Percentiles rank a stretch among this genome's conserved stretches.
phyloP scores from a whole-genome alignment of 30 jellyfish, hydroid and myxozoan species.

The Hydractinia echinata region DNA sequence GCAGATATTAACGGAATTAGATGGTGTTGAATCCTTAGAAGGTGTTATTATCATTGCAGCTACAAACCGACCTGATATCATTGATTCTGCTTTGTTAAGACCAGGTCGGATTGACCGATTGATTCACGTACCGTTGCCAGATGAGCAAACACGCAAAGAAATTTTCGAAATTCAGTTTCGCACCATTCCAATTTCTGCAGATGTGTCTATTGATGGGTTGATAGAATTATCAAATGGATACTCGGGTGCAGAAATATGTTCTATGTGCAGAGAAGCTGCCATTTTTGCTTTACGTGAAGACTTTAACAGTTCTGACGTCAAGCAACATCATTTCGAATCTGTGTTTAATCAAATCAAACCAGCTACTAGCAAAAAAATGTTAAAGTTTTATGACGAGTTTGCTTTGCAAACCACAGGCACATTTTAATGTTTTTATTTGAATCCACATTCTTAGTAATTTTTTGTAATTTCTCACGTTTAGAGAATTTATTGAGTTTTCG shows the following conservation, averaged over 20 bases:
- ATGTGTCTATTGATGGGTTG: constrained; percentile 39
- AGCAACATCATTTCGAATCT: constrained; percentile 34
- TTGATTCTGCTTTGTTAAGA: constrained; percentile 89
- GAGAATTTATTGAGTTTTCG: too few relatives aligned
- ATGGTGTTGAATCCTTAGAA: constrained; percentile 80
- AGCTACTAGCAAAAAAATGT: constrained; percentile 35
- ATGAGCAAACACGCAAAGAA: constrained; percentile 66
- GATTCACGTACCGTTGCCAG: constrained; percentile 88
- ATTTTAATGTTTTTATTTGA: background rate
- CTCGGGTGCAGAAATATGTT: constrained; percentile 97
- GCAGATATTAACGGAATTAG: constrained; percentile 91
- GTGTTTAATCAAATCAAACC: constrained; percentile 58
- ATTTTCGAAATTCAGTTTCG: constrained; percentile 76
- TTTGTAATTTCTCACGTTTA: too few relatives aligned
- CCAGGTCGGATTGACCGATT: constrained; percentile 98
- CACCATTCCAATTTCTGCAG: constrained; percentile 72
- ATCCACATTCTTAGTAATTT: too few relatives aligned
- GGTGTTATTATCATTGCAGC: constrained; percentile 96
- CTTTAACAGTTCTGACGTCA: constrained; percentile 45
- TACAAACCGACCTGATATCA: constrained; percentile 85
- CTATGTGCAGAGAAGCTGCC: constrained; percentile 93
- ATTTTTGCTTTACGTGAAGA: constrained; percentile 63
- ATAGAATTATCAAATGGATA: constrained; percentile 57
- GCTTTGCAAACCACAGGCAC: constrained; percentile 14
- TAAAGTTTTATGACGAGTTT: constrained; percentile 45